A percentile compares a stretch with the other conserved stretches of the same genome.
These are phyloP conservation scores for Leptinotarsa haldemani DNA, from an alignment of 2,888 invertebrate genomes.

Conservation along the genomic window DNA sequence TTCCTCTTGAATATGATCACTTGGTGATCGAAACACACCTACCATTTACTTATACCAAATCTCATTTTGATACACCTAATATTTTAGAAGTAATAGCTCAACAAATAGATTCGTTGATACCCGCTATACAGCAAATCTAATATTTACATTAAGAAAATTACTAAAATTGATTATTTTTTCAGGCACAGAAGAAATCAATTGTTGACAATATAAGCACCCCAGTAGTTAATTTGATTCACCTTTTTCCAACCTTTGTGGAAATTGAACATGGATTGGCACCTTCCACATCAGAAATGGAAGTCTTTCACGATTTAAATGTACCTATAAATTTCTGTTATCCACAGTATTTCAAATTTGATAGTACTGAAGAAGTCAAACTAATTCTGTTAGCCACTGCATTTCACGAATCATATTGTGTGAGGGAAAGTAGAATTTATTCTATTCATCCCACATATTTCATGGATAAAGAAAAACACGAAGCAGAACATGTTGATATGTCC, in stretches of 20 bases:
- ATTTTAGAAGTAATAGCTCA: too few relatives aligned
- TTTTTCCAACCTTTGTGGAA: slow-evolving; percentile 69
- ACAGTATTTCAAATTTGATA: slow-evolving; percentile 46
- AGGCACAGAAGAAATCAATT: slow-evolving; percentile 43
- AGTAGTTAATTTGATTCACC: slow-evolving; percentile 63
- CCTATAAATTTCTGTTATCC: slow-evolving; percentile 50
- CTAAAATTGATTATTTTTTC: slow-evolving; percentile 33
- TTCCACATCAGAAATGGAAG: slow-evolving; percentile 52
- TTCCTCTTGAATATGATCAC: too few relatives aligned
- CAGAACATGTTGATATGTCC: slow-evolving; percentile 22
- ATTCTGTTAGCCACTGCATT: slow-evolving; percentile 27
- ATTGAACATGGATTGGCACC: slow-evolving; percentile 66
- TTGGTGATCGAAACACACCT: too few relatives aligned
- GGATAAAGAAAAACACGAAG: slow-evolving; percentile 26
- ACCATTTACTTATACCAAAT: too few relatives aligned
- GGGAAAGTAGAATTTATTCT: slow-evolving; percentile 12
- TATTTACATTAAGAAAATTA: not conserved
- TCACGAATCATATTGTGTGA: slow-evolving; percentile 29
- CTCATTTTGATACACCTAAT: too few relatives aligned
- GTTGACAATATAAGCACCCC: slow-evolving; percentile 45
- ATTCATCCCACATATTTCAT: slow-evolving; percentile 23
- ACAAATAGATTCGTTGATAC: too few relatives aligned
- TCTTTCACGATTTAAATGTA: slow-evolving; percentile 39
- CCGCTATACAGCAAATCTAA: not conserved
- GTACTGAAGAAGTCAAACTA: slow-evolving; percentile 27